Percentiles rank a stretch among this genome's conserved stretches.
These are phyloP conservation scores for Maniola hyperantus DNA, from an alignment of 2,888 invertebrate species.

Conservation along the genomic window DNA sequence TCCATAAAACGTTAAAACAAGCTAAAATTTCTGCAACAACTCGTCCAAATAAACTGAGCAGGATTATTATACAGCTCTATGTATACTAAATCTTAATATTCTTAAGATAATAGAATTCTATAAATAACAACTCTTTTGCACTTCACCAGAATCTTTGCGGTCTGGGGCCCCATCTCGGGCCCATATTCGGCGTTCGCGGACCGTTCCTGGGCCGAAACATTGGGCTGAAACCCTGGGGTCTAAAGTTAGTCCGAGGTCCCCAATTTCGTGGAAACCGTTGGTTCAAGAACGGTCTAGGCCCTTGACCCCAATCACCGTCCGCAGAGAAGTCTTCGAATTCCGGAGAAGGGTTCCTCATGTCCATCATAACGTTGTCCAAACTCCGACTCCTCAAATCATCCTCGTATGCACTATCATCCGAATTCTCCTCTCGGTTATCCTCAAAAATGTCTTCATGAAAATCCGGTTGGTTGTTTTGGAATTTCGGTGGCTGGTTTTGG, in stretches of 20 bases:
- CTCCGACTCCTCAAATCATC: slow-evolving; percentile 58
- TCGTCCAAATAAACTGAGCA: slow-evolving; percentile 28
- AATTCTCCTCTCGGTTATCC: slow-evolving; percentile 44
- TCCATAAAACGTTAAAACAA: slow-evolving; percentile 41
- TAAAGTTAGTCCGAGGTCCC: slow-evolving; percentile 63
- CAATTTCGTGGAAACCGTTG: slow-evolving; percentile 71
- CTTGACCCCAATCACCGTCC: slow-evolving; percentile 51
- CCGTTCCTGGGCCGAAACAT: slow-evolving; percentile 65
- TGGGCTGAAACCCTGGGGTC: slow-evolving; percentile 50
- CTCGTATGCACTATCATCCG: slow-evolving; percentile 54
- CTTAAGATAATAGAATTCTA: slow-evolving; percentile 27
- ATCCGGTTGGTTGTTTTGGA: slow-evolving; percentile 1
- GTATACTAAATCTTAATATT: slow-evolving; percentile 13
- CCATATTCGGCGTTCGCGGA: slow-evolving; percentile 59
- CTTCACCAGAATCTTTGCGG: slow-evolving; percentile 77
- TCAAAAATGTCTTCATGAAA: slow-evolving; percentile 10
- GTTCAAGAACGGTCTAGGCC: slow-evolving; percentile 52
- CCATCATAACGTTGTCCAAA: slow-evolving; percentile 44
- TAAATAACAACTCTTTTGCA: slow-evolving; percentile 33
- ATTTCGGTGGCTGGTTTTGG: not conserved
- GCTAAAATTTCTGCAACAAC: slow-evolving; percentile 35
- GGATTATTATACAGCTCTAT: slow-evolving; percentile 26
- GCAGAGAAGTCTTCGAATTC: slow-evolving; percentile 47
- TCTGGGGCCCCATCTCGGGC: slow-evolving; percentile 64
- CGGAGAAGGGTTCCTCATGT: slow-evolving; percentile 44